Conservation (phyloP, 2,888 invertebrate genomes). For the Philaethria dido region DNA sequence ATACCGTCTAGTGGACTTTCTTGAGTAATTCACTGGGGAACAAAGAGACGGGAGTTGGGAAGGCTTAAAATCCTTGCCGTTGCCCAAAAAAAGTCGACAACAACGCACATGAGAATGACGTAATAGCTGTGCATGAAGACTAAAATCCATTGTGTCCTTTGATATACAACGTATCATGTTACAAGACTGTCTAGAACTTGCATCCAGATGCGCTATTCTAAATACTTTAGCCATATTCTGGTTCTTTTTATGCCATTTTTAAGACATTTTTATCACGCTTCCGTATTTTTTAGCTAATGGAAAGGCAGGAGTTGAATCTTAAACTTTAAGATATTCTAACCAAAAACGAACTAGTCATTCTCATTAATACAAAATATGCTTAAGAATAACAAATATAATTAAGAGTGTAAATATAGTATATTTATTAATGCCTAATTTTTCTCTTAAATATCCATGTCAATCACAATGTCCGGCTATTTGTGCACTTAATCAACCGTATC, state of each 20-base stretch:
- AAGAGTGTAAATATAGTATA: no score
- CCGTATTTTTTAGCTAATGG: no score
- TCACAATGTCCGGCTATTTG: no score
- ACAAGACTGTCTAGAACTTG: constrained; percentile 56
- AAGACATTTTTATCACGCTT: neutral
- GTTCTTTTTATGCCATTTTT: constrained; percentile 24
- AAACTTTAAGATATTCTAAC: no score
- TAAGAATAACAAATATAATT: no score
- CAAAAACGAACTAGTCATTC: no score
- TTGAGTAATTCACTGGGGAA: constrained; percentile 39
- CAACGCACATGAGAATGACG: constrained; percentile 43
- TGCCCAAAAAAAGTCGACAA: constrained; percentile 41
- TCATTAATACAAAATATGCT: no score
- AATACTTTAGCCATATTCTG: constrained; percentile 53
- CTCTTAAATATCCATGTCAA: no score
- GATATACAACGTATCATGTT: constrained; percentile 57
- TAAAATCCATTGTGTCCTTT: constrained; percentile 53
- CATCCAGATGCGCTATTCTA: constrained; percentile 58
- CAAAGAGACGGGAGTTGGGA: constrained; percentile 37
- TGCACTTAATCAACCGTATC: no score
- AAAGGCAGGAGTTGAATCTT: neutral
- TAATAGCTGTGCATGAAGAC: constrained; percentile 51
- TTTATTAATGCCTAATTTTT: no score
- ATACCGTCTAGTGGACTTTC: constrained; percentile 37
- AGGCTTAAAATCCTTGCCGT: constrained; percentile 38